Evolutionary conservation across 1,140 invertebrate genomes (phyloP).

Genomic region (Choristoneura fumiferana): DNA sequence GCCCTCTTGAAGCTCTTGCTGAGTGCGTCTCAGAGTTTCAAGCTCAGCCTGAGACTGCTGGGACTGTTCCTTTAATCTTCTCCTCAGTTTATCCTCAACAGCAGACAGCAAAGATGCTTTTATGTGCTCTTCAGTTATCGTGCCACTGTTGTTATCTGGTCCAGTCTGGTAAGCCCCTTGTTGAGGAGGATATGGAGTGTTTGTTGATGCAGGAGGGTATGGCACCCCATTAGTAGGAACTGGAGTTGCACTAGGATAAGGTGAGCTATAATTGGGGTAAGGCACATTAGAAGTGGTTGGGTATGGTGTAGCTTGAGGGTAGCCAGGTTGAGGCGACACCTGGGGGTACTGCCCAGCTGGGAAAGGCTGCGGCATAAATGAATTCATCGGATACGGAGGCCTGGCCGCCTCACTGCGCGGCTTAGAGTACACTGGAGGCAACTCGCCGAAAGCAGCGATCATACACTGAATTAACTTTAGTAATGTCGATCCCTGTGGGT

Average conservation of each 20-base stretch:
- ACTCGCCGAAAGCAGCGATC: conserved; percentile 95
- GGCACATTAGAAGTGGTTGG: conserved; percentile 60
- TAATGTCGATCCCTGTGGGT: conserved; percentile 89
- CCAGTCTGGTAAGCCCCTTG: conserved; percentile 28
- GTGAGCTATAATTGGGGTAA: conserved; percentile 61
- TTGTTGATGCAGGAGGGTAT: conserved; percentile 34
- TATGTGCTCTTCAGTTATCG: conserved; percentile 97
- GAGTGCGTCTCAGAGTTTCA: conserved; percentile 92
- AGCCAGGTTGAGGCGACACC: conserved; percentile 53
- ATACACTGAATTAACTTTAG: conserved; percentile 93
- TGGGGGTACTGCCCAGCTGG: conserved; percentile 59
- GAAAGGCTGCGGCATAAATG: conserved; percentile 82
- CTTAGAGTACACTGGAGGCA: conserved; percentile 95
- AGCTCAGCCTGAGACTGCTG: conserved; percentile 95
- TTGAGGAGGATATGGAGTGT: conserved; percentile 41
- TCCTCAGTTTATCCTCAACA: conserved; percentile 95
- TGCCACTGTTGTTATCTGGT: conserved; percentile 81
- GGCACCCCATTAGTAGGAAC: conserved; percentile 43
- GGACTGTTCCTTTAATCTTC: conserved; percentile 92
- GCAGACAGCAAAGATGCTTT: conserved; percentile 95
- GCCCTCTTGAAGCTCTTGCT: conserved; percentile 92
- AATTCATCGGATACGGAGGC: conserved; percentile 82
- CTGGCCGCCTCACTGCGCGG: conserved; percentile 75
- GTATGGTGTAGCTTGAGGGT: conserved; percentile 60
- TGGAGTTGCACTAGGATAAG: conserved; percentile 58